These are phyloP conservation scores for Chiridota heheva DNA, from an alignment of 35 echinoderm and acorn worm species.

Conservation along the genomic window DNA sequence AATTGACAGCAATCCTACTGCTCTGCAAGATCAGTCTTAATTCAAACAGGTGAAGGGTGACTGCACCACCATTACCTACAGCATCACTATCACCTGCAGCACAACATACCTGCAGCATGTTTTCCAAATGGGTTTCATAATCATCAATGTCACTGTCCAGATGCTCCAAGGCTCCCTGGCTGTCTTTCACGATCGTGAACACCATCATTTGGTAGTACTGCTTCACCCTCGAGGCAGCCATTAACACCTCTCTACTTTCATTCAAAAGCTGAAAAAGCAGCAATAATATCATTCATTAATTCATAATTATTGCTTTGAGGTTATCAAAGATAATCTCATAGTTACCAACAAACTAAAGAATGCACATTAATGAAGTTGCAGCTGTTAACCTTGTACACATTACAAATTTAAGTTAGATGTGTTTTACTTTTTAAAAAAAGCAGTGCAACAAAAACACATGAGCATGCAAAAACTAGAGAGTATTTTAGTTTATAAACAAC, in stretches of 20 bases:
- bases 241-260: constrained; percentile 87
- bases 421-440: no score
- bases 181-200: constrained; percentile 50
- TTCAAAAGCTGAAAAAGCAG: constrained; percentile 60
- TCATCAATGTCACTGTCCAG: constrained; percentile 97
- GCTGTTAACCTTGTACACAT: no score
- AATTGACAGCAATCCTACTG: not conserved
- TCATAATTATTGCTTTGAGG: not conserved
- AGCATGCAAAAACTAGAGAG: no score
- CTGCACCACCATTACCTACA: not conserved
- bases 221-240: constrained; percentile 66
- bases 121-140: constrained; percentile 85
- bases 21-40: no score
- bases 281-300: not conserved
- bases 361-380: no score
- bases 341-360: no score
- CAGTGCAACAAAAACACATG: no score
- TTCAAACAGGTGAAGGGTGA: no score
- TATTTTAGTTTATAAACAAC: no score
- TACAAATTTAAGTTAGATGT: no score
- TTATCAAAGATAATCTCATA: no score
- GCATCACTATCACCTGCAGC: not conserved
- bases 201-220: constrained; percentile 76
- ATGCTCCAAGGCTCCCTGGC: constrained; percentile 54
- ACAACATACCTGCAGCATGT: constrained; percentile 77